Conservation (phyloP, 2,797 vertebrate species). For the Lutjanus campechanus region DNA sequence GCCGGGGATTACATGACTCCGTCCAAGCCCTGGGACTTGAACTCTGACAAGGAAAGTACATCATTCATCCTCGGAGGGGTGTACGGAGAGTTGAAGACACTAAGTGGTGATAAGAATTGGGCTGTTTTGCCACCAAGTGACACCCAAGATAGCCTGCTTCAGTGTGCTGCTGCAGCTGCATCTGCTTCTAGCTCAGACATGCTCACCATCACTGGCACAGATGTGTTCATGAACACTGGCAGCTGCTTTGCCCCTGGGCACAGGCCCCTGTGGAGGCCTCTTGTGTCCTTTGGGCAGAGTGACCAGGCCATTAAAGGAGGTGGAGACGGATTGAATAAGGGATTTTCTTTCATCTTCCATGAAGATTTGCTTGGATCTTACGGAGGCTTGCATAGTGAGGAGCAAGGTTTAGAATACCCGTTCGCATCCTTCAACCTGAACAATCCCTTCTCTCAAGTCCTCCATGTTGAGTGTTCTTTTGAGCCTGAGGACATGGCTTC, state of each 20-base stretch:
- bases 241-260: constrained; percentile 96
- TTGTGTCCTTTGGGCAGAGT: constrained; percentile 94
- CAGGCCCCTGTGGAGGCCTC: constrained; percentile 95
- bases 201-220: constrained; percentile 95
- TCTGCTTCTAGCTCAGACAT: constrained; percentile 89
- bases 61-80: constrained; percentile 98
- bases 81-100: constrained; percentile 95
- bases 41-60: constrained; percentile 91
- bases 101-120: constrained; percentile 94
- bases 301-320: constrained; percentile 90
- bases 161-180: constrained; percentile 88
- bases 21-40: constrained; percentile 94
- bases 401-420: constrained; percentile 94
- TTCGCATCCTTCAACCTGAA: constrained; percentile 97
- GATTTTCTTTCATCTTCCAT: constrained; percentile 99
- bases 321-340: constrained; percentile 94
- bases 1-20: constrained; percentile 96
- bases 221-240: constrained; percentile 97
- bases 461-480: constrained; percentile 98
- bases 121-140: constrained; percentile 91
- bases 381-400: constrained; percentile 92
- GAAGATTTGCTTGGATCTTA: constrained; percentile 98
- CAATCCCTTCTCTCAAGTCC: constrained; percentile 98
- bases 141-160: constrained; percentile 89
- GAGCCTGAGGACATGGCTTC: constrained; percentile 97